Evolutionary conservation across 1,140 invertebrate species (phyloP).

Genomic region (Argopecten irradians): DNA sequence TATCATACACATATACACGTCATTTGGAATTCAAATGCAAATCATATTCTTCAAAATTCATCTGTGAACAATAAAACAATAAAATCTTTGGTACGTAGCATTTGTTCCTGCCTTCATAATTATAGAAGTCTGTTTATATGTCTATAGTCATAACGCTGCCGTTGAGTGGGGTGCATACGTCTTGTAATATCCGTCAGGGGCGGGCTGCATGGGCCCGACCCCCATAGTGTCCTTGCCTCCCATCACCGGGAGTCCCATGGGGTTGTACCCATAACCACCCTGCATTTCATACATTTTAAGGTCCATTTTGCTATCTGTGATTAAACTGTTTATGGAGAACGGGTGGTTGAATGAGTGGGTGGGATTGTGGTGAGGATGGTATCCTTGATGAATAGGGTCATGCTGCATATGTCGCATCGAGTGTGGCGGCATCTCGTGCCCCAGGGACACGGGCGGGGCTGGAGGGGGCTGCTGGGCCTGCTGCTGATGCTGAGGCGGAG

Average conservation of each 20-base stretch:
- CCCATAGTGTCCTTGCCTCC: slow-evolving; percentile 62
- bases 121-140: not conserved
- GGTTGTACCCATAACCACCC: slow-evolving; percentile 68
- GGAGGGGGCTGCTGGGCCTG: slow-evolving; percentile 77
- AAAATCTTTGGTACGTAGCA: slow-evolving; percentile 35
- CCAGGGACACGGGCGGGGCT: slow-evolving; percentile 45
- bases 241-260: slow-evolving; percentile 65
- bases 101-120: slow-evolving; percentile 28
- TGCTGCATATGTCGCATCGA: slow-evolving; percentile 79
- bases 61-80: slow-evolving; percentile 25
- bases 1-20: not conserved
- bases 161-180: slow-evolving; percentile 72
- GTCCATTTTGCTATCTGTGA: slow-evolving; percentile 75
- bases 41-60: not conserved
- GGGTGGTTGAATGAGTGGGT: slow-evolving; percentile 82
- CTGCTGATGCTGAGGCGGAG: slow-evolving; percentile 64
- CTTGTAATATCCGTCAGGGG: slow-evolving; percentile 70
- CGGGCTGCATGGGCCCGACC: slow-evolving; percentile 55
- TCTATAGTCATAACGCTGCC: slow-evolving; percentile 65
- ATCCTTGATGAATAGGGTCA: slow-evolving; percentile 70
- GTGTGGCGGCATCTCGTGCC: slow-evolving; percentile 73
- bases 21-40: not conserved
- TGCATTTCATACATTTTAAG: slow-evolving; percentile 74
- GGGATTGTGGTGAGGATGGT: slow-evolving; percentile 64
- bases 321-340: slow-evolving; percentile 86